Evolutionary conservation across 2,797 vertebrate species (phyloP).

Genomic region (Echeneis naucrates): DNA sequence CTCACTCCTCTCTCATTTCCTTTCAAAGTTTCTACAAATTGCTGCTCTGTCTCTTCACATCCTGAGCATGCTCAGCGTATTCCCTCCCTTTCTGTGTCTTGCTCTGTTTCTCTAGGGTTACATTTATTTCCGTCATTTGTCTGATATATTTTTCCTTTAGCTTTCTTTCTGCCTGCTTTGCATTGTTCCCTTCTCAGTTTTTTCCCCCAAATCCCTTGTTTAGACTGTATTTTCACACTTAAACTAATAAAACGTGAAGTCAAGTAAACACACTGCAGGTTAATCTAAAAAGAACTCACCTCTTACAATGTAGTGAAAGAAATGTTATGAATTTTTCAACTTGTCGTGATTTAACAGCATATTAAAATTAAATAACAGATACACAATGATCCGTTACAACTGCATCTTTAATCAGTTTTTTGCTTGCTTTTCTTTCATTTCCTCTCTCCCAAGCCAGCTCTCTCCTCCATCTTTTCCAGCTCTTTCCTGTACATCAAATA

Average conservation of each 20-base stretch:
- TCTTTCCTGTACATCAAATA: constrained; percentile 5
- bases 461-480: not conserved
- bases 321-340: not conserved
- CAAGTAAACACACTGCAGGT: not conserved
- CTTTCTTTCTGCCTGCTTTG: not conserved
- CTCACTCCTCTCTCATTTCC: constrained; percentile 14
- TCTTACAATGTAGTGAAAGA: not conserved
- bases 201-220: not conserved
- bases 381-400: not conserved
- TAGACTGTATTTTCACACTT: not conserved
- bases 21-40: constrained; percentile 31
- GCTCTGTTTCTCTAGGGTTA: not conserved
- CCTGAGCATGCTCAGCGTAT: not conserved
- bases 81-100: not conserved
- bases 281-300: not conserved
- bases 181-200: not conserved
- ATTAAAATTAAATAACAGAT: not conserved
- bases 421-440: not conserved
- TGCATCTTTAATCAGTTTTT: not conserved
- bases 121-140: not conserved
- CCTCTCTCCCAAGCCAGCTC: not conserved
- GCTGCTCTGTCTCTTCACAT: constrained; percentile 23
- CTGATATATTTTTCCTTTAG: not conserved
- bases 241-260: not conserved
- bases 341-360: not conserved